These are phyloP conservation scores for Lydus trimaculatus DNA, from an alignment of 2,888 invertebrate genomes.

Conservation along the genomic window DNA sequence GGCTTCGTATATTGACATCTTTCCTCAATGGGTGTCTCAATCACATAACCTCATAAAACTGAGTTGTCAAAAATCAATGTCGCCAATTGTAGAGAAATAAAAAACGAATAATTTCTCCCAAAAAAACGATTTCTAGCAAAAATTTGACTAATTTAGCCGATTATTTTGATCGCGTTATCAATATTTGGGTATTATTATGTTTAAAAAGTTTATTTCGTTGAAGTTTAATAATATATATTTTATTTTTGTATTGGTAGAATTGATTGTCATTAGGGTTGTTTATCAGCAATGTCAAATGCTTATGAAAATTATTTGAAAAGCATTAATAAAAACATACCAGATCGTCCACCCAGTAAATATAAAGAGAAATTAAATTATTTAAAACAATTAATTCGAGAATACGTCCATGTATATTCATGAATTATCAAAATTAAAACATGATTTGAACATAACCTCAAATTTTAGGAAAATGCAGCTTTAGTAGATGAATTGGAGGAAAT, in stretches of 20 bases:
- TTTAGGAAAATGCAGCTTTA: conserved; percentile 81
- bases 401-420: conserved; percentile 66
- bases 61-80: no score
- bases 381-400: conserved; percentile 70
- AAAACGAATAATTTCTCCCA: no score
- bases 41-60: background rate
- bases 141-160: no score
- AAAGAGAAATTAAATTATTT: conserved; percentile 70
- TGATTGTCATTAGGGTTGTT: background rate
- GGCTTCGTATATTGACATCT: conserved; percentile 80
- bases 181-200: no score
- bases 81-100: no score
- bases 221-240: no score
- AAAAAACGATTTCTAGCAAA: no score
- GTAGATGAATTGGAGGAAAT: conserved; percentile 89
- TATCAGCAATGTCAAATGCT: conserved; percentile 23
- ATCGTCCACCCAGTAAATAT: conserved; percentile 60
- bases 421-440: conserved; percentile 40
- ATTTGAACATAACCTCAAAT: conserved; percentile 19
- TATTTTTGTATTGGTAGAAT: background rate
- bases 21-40: background rate
- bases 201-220: no score
- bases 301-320: conserved; percentile 31
- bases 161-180: no score
- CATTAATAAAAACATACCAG: conserved; percentile 31